Conservation (phyloP, 2,113 vertebrate species). For the Regulus satrapa region DNA sequence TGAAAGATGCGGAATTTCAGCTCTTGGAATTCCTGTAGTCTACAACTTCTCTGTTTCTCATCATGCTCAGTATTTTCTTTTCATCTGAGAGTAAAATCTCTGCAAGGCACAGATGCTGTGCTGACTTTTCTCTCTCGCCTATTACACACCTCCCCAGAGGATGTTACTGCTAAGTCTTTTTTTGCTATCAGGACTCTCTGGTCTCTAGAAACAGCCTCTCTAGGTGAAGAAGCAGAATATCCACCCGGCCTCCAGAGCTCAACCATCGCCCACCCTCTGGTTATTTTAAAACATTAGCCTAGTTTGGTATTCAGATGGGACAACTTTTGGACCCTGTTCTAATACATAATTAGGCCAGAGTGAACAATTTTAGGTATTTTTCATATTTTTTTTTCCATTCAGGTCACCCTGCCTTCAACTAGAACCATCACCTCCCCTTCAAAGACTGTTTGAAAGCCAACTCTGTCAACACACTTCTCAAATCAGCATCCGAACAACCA, state of each 20-base stretch:
- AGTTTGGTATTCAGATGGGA: background rate
- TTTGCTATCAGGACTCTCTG: background rate
- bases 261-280: background rate
- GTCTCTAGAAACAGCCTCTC: background rate
- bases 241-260: background rate
- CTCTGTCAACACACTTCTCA: conserved; percentile 49
- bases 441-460: conserved; percentile 40
- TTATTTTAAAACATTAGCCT: conserved; percentile 1
- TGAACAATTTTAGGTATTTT: background rate
- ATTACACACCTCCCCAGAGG: background rate
- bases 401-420: background rate
- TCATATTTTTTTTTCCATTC: background rate
- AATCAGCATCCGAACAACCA: conserved; percentile 36
- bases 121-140: background rate
- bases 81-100: background rate
- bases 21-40: background rate
- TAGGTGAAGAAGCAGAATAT: background rate
- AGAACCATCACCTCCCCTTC: conserved; percentile 15
- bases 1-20: background rate
- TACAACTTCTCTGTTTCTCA: background rate
- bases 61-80: background rate
- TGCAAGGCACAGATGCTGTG: background rate
- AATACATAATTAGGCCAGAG: background rate
- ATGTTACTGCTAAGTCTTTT: background rate
- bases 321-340: background rate